Base-by-base conservation (phyloP, 2,113 vertebrate genomes). In the Pluvialis apricaria region DNA sequence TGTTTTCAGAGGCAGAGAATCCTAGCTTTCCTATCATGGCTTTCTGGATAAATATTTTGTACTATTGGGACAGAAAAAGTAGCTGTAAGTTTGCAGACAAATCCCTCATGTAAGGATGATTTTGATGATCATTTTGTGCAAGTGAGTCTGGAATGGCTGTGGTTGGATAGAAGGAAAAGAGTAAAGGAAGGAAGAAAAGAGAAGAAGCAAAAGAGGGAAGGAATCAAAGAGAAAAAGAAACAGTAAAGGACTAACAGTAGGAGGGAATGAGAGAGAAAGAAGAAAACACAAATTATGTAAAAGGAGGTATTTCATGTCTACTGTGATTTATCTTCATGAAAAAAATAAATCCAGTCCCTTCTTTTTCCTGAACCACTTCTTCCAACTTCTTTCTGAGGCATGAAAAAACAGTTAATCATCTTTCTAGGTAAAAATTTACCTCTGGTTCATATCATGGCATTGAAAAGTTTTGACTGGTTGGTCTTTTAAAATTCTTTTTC, bases 31-130 rank as follows among this genome's bases (percentile, higher is more conserved):
- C 58, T 91, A 52, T 34, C 61, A 28, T 69, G 24, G 40, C 61
- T 91, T 92, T 92, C 75, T 79, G 54, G 91, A 82, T 91, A 90
- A 73, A 76, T 85, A 36, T 79, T 92, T 84, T 89, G 61, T 94
- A 87, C 70, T 89, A 14, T 4, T 73, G 73, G 66, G 44, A 82
- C 31, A 42, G 52, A 52, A 78, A 60, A 82, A 72, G 34, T 52
- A 78, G 3, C 34, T 96, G 18, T 32, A 21, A 80, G 4, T 88
- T 70, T 83, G 45, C 36, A 92, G 66, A 6, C 22, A 93, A 86
- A 79, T 84, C 10, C 3, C 32, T 62, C 20, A 47, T 52, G 79
- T 89, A 91, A 87, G 38, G 14, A 45, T 12, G 3, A 82, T 81
- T 79, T 78, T 89, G 52, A 51, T 28, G 13, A 28, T 64, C 0